Evolutionary conservation across 2,113 vertebrate genomes (phyloP).

Genomic region (Benitochromis conjunctus): DNA sequence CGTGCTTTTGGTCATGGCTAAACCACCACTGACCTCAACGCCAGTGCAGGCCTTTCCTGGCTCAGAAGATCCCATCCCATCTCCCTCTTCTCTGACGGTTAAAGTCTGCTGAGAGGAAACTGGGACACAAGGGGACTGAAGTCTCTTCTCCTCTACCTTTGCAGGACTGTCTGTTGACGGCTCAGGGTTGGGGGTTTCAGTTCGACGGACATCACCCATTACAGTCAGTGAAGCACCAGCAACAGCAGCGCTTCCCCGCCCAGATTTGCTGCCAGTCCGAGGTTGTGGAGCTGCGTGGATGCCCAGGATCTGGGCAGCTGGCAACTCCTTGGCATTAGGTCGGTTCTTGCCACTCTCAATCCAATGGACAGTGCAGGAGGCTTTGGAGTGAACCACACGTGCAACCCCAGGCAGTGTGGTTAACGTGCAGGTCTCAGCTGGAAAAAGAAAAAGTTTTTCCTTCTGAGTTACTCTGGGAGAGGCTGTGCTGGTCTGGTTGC

Average conservation of each 20-base stretch:
- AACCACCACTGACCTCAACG: not conserved
- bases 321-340: slow-evolving; percentile 84
- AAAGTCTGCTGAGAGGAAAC: slow-evolving; percentile 10
- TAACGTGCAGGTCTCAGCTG: slow-evolving; percentile 86
- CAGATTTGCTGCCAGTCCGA: slow-evolving; percentile 43
- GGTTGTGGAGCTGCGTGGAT: slow-evolving; percentile 75
- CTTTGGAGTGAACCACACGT: slow-evolving; percentile 96
- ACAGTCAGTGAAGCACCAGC: not conserved
- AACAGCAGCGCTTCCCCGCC: slow-evolving; percentile 2
- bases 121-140: not conserved
- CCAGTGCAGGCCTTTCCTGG: not conserved
- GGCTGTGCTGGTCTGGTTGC: slow-evolving; percentile 56
- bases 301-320: slow-evolving; percentile 90
- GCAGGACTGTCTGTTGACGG: slow-evolving; percentile 20
- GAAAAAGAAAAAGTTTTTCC: slow-evolving; percentile 87
- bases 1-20: slow-evolving; percentile 22
- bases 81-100: slow-evolving; percentile 27
- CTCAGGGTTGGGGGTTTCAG: slow-evolving; percentile 30
- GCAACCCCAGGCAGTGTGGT: slow-evolving; percentile 88
- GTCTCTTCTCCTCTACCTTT: slow-evolving; percentile 55
- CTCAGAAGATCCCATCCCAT: slow-evolving; percentile 5
- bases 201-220: slow-evolving; percentile 31
- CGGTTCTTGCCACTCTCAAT: slow-evolving; percentile 89
- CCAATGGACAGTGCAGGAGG: slow-evolving; percentile 97
- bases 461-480: slow-evolving; percentile 60